Evolutionary conservation across 1,140 invertebrate species (phyloP), one percentile per base, ranked within the genome.

Genomic region (Phenacoccus solenopsis): DNA sequence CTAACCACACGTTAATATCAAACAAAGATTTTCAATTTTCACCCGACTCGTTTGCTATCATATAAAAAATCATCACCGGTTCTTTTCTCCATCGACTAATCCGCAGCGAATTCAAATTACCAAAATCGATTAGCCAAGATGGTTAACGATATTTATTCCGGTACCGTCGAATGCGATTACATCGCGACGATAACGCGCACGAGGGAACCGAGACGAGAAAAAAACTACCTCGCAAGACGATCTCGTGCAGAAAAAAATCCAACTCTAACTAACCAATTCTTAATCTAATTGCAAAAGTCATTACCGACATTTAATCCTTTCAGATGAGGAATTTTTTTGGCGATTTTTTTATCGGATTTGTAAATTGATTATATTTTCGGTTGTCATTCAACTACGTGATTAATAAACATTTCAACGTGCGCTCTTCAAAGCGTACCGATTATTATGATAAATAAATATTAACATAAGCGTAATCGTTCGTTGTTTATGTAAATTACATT

Each of bases 401-500:
- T 64, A 64, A 64, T 64, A 64, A 64, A 64, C 22, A 64, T 64
- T 64, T 25, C 25, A 64, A 64, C 59, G 25, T 27, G 59, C 25
- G 22, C 25, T 24, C 25, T 22, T 24, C 22, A 64, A 1, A 64
- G 5, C 5, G 16, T 64, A 27, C 13, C 59, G 59, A 64, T 64
- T 64, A 64, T 64, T 64, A 64, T 64, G 59, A 64, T 64, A 64
- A 64, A 27, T 64, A 64, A 64, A 64, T 64, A 64, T 64, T 64
- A 64, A 64, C 59, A 64, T 64, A 64, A 64, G 25, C 21, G 22
- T 27, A 64, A 64, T 64, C 59, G 59, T 64, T 20, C 59, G 59
- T 64, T 64, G 59, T 64, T 64, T 64, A 64, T 64, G 59, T 64
- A 64, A 64, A 64, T 64, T 64, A 64, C 16, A 64, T 24, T 49